Conservation (phyloP, 1,140 invertebrate genomes). For the Mactra quadrangularis region DNA sequence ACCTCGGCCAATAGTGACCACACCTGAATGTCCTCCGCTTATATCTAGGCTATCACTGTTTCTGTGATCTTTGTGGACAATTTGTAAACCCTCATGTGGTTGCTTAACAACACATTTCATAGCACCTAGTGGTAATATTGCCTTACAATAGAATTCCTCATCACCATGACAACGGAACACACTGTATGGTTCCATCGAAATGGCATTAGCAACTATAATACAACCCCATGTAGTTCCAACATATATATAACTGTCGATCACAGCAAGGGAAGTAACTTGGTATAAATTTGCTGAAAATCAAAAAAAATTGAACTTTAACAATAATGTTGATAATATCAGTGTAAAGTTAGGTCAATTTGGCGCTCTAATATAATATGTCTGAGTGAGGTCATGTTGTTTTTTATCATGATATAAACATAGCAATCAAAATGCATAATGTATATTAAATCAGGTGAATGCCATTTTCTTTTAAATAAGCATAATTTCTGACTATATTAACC, state of each 20-base stretch:
- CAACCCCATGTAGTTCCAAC: slow-evolving; percentile 77
- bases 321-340: too few relatives aligned
- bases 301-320: too few relatives aligned
- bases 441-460: too few relatives aligned
- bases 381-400: too few relatives aligned
- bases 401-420: too few relatives aligned
- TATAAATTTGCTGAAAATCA: slow-evolving; percentile 65
- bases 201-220: slow-evolving; percentile 75
- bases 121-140: slow-evolving; percentile 66
- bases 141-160: slow-evolving; percentile 75
- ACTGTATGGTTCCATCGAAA: slow-evolving; percentile 68
- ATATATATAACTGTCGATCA: slow-evolving; percentile 74
- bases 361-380: too few relatives aligned
- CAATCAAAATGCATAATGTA: too few relatives aligned
- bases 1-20: slow-evolving; percentile 72
- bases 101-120: background rate
- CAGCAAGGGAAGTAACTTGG: slow-evolving; percentile 75
- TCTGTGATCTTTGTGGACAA: background rate
- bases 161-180: slow-evolving; percentile 74
- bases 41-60: background rate
- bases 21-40: slow-evolving; percentile 43
- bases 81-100: background rate
- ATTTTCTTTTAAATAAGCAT: too few relatives aligned
- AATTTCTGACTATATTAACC: too few relatives aligned
- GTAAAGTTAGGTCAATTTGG: too few relatives aligned